Percentiles rank a stretch among this genome's conserved stretches.
phyloP scores from a whole-genome alignment of 1,140 invertebrate genomes.

The Sarcophaga bullata region DNA sequence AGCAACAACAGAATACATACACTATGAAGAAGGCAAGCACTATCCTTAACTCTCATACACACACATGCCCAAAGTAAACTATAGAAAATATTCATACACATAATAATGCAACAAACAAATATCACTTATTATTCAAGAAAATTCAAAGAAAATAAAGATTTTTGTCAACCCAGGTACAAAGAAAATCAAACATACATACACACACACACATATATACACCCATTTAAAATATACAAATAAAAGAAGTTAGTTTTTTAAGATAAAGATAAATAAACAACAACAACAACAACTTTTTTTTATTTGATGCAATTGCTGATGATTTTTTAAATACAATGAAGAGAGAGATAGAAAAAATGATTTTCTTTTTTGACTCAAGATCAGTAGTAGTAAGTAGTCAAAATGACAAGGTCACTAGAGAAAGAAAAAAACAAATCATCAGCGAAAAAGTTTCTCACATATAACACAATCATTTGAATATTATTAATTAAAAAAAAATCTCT shows the following conservation, averaged over 20 bases:
- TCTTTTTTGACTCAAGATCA: too few species aligned
- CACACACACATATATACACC: too few species aligned
- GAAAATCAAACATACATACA: too few species aligned
- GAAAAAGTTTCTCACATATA: slow-evolving; percentile 1
- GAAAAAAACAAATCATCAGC: not conserved
- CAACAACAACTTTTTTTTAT: not conserved
- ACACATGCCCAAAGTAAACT: not conserved
- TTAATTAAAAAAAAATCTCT: too few species aligned
- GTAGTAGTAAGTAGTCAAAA: too few species aligned
- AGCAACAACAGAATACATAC: too few species aligned
- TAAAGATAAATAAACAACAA: not conserved
- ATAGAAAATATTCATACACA: too few species aligned
- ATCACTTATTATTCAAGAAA: too few species aligned
- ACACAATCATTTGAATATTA: not conserved
- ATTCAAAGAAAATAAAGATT: not conserved
- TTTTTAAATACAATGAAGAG: not conserved
- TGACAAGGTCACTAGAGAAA: not conserved
- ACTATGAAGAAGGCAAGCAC: too few species aligned
- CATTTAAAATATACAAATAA: not conserved
- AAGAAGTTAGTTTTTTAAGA: too few species aligned
- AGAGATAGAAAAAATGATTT: too few species aligned
- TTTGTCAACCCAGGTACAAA: slow-evolving; percentile 6
- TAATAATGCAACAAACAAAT: not conserved
- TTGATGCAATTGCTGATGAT: slow-evolving; percentile 9
- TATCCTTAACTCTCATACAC: too few species aligned